Conservation (phyloP, 2,888 invertebrate genomes). For the Agonopterix heracliana region DNA sequence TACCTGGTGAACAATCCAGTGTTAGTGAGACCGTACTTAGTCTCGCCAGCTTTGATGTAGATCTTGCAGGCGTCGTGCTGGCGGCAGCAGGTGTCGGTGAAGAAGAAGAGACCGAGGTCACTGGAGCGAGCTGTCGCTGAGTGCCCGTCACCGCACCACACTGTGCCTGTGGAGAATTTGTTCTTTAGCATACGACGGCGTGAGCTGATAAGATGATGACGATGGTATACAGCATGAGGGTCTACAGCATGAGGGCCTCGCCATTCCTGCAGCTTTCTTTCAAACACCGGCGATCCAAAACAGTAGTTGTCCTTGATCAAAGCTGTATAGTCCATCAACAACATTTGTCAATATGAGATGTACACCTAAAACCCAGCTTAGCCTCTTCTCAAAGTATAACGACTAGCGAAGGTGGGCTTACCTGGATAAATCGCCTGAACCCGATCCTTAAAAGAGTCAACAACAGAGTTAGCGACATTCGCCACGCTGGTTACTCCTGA, state of each 20-base stretch:
- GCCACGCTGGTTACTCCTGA: constrained; percentile 61
- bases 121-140: constrained; percentile 70
- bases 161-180: constrained; percentile 72
- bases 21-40: constrained; percentile 78
- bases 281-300: too few species aligned
- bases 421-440: constrained; percentile 77
- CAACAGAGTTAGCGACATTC: constrained; percentile 53
- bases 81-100: constrained; percentile 82
- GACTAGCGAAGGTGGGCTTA: constrained; percentile 19
- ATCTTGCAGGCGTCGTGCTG: constrained; percentile 82
- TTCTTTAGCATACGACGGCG: too few species aligned
- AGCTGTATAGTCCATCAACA: too few species aligned
- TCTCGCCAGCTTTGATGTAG: constrained; percentile 73
- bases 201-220: too few species aligned
- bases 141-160: constrained; percentile 85
- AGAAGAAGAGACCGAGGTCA: constrained; percentile 79
- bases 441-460: constrained; percentile 67
- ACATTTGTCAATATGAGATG: too few species aligned
- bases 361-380: too few species aligned
- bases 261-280: too few species aligned
- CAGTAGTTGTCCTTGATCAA: too few species aligned
- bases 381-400: too few species aligned
- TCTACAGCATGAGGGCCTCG: too few species aligned
- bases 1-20: constrained; percentile 80
- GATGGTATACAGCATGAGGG: too few species aligned